A percentile compares a stretch with the other conserved stretches of the same genome.
Evolutionary conservation across 2,888 invertebrate genomes (phyloP).

Genomic region (Allophyes oxyacanthae): DNA sequence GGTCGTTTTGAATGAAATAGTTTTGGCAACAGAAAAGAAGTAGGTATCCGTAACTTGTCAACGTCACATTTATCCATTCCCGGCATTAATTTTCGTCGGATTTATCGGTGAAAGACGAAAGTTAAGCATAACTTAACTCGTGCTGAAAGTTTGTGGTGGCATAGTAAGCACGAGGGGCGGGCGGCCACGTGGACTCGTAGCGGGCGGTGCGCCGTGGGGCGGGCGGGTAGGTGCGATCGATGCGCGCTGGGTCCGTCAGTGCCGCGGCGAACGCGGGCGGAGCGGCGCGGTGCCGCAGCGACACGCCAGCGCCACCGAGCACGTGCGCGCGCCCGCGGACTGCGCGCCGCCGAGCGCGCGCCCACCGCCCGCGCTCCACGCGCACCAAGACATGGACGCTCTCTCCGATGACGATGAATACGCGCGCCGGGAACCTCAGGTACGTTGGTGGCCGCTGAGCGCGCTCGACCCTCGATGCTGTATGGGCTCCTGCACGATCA

Average conservation of each 20-base stretch:
- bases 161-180: slow-evolving; percentile 62
- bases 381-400: slow-evolving; percentile 81
- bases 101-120: slow-evolving; percentile 14
- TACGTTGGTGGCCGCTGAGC: slow-evolving; percentile 61
- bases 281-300: slow-evolving; percentile 83
- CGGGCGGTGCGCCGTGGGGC: slow-evolving; percentile 64
- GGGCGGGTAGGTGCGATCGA: slow-evolving; percentile 76
- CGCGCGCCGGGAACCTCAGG: slow-evolving; percentile 84
- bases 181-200: slow-evolving; percentile 70
- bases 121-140: slow-evolving; percentile 18
- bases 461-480: slow-evolving; percentile 40
- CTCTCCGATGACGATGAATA: slow-evolving; percentile 87
- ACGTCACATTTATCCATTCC: slow-evolving; percentile 8
- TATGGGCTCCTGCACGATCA: slow-evolving; percentile 58
- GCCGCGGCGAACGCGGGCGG: slow-evolving; percentile 85
- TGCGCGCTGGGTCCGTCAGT: slow-evolving; percentile 78
- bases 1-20: slow-evolving; percentile 66
- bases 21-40: slow-evolving; percentile 18
- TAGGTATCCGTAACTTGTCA: slow-evolving; percentile 7
- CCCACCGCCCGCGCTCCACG: slow-evolving; percentile 69
- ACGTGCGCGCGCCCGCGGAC: slow-evolving; percentile 80
- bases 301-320: slow-evolving; percentile 75
- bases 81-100: slow-evolving; percentile 1
- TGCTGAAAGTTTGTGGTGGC: slow-evolving; percentile 41
- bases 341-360: slow-evolving; percentile 81